A percentile compares a stretch with the other conserved stretches of the same genome.
Conservation (phyloP, 2,113 vertebrate genomes). For the Hiodon alosoides region DNA sequence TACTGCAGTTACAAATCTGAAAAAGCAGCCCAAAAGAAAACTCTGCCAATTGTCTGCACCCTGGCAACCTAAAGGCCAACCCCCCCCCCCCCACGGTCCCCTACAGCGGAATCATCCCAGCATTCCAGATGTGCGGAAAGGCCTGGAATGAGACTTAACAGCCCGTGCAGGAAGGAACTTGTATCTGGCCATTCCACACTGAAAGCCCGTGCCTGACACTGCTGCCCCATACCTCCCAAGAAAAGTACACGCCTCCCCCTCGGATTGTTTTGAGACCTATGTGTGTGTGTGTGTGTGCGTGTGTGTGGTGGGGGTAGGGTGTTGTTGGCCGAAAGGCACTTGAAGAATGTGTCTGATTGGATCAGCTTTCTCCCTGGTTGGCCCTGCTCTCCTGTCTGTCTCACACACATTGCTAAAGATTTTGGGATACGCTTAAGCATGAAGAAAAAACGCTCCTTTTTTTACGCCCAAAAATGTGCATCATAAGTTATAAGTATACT, state of each 20-base stretch:
- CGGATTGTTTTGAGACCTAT: not conserved
- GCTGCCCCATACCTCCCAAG: not conserved
- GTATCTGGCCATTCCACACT: not conserved
- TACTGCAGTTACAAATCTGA: too few species aligned
- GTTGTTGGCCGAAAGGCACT: not conserved
- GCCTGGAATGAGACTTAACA: not conserved
- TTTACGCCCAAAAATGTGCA: too few species aligned
- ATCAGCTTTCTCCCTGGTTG: not conserved
- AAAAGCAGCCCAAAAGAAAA: too few species aligned
- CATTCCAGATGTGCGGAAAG: constrained; percentile 4
- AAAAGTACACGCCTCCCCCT: not conserved
- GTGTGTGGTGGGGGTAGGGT: not conserved
- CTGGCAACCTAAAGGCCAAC: not conserved
- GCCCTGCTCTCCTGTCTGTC: not conserved
- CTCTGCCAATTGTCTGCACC: too few species aligned
- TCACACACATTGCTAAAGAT: too few species aligned
- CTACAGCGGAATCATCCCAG: not conserved
- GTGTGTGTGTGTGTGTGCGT: not conserved
- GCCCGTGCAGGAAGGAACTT: constrained; percentile 6
- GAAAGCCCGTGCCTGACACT: too few species aligned
- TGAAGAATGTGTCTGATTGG: not conserved
- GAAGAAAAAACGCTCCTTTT: too few species aligned
- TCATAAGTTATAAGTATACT: too few species aligned
- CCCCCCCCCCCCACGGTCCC: not conserved
- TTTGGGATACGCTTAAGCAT: too few species aligned